Evolutionary conservation across 2,113 vertebrate species (phyloP).

Genomic region (Malurus alboscapulatus): DNA sequence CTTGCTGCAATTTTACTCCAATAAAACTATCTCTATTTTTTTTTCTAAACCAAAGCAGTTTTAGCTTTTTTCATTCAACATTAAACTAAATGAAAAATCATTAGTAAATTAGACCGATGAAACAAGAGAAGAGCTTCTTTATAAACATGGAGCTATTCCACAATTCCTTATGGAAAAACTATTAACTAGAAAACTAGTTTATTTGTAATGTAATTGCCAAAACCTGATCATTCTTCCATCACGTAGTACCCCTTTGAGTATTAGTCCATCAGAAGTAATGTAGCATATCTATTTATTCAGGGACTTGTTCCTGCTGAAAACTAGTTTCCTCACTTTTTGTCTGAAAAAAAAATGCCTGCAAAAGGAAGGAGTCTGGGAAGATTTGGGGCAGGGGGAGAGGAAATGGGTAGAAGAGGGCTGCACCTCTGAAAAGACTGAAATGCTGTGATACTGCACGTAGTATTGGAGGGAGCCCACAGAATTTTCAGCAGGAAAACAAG

Average conservation of each 20-base stretch:
- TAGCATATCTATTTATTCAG: background rate
- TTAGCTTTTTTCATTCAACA: background rate
- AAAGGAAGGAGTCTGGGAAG: background rate
- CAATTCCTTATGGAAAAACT: background rate
- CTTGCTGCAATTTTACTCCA: background rate
- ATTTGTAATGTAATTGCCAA: background rate
- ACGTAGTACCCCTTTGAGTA: background rate
- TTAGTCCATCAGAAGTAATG: background rate
- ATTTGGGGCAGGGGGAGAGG: background rate
- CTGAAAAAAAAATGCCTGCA: background rate
- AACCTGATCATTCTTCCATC: background rate
- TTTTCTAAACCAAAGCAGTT: background rate
- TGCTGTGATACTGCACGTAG: rapidly evolving
- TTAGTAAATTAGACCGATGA: background rate
- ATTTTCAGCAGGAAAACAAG: background rate
- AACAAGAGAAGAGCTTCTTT: background rate
- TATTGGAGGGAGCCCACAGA: rapidly evolving
- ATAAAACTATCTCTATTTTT: background rate
- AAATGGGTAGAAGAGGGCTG: background rate
- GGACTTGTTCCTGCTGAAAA: background rate
- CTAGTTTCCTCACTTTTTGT: background rate
- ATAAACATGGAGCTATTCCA: background rate
- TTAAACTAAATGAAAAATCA: constrained; percentile 34
- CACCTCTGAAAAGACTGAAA: background rate
- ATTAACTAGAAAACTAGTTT: background rate